Conservation (phyloP, 2,888 invertebrate genomes). For the Parnassius orleans region DNA sequence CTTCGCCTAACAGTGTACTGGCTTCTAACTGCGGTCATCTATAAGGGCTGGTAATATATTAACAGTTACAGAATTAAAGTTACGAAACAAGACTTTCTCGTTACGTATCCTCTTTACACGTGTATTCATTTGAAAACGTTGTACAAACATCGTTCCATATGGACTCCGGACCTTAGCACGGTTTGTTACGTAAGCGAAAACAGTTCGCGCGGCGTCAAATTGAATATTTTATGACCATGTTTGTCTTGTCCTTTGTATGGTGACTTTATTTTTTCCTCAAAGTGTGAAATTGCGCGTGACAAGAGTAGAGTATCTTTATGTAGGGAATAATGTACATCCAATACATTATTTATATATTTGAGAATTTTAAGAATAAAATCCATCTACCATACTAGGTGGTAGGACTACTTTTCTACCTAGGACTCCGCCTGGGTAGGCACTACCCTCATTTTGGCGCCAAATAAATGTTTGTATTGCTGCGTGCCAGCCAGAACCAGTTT, state of each 20-base stretch:
- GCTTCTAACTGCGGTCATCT: no score
- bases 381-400: no score
- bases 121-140: background rate
- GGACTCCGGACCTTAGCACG: background rate
- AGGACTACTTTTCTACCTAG: no score
- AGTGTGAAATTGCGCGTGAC: constrained; percentile 11
- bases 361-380: no score
- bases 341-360: background rate
- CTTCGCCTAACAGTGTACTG: no score
- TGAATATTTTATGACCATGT: constrained; percentile 20
- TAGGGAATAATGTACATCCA: no score
- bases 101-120: background rate
- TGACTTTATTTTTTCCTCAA: constrained; percentile 6
- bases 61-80: no score
- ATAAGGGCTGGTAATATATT: no score
- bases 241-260: constrained; percentile 9
- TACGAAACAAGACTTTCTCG: background rate
- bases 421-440: no score
- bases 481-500: no score
- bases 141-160: background rate
- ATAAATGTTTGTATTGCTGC: no score
- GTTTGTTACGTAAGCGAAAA: constrained; percentile 5
- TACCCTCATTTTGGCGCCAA: no score
- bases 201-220: constrained; percentile 15
- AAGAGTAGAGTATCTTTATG: background rate